Base-by-base conservation (phyloP, 1,140 invertebrate species). In the Drosophila cardini region DNA sequence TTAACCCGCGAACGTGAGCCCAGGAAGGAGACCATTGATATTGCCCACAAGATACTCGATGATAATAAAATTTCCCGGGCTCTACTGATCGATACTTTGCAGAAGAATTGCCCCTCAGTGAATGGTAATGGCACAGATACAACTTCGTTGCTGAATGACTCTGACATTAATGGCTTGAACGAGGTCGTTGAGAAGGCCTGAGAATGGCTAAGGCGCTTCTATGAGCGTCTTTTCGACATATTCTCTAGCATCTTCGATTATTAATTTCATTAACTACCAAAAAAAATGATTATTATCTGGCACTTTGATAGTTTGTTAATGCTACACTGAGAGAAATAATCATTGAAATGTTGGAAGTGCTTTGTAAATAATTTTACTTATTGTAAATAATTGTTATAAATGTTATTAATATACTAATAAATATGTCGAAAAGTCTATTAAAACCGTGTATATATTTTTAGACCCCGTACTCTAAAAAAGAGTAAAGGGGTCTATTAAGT, bases 1-100 rank as follows among this genome's bases (percentile, higher is more conserved):
- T 57, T 92, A 42, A 91, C 90, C 0, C 80, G 91, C 4, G 50
- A 92, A 16, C 85, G 80, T 7, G 45, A 82, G 13, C 72, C 91
- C 2, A 36, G 61, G 0, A n/a, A 38, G 4, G 43, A 64, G 16
- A 57, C 76, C 3, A 55, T 92, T n/a, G 46, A 43, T 11, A 4
- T 42, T 1, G 90, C 91, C 18, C 65, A 64, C 15, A 67, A 85
- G 61, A 60, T 92, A n/a, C 76, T 92, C 6, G 74, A 78, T 3
- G 73, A 80, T 0, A 91, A 92, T 61, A 57, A 78, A 0, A 58
- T 92, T 21, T 53, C 62, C 0, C 72, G 75, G 32, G n/a, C 61
- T 0, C 65, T 89, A 57, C 67, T 92, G 7, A 72, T 87, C 36
- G 53, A 84, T 3, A 90, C 91, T 8, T 8, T 61, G 0, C 91